Evolutionary conservation across 1,140 invertebrate species (phyloP).

Genomic region (Phthorimaea operculella): DNA sequence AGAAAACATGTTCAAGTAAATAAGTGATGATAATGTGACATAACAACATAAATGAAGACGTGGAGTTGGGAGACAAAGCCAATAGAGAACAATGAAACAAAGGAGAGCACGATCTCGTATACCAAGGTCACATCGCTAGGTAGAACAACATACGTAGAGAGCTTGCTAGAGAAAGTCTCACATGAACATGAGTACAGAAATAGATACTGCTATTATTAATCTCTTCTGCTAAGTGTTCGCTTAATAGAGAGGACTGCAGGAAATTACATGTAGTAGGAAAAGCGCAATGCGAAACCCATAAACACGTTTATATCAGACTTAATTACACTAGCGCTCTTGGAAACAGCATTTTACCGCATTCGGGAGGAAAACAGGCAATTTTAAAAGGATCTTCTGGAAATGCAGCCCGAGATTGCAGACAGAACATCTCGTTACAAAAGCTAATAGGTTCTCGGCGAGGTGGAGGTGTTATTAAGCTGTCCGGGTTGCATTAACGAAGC

Average conservation of each 20-base stretch:
- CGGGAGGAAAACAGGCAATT: not conserved
- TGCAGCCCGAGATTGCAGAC: not conserved
- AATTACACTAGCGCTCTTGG: not conserved
- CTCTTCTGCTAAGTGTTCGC: not conserved
- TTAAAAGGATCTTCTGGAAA: not conserved
- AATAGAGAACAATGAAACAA: conserved; percentile 11
- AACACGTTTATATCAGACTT: not conserved
- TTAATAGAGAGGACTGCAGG: not conserved
- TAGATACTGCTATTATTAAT: not conserved
- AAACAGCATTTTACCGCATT: not conserved
- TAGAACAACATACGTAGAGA: no score
- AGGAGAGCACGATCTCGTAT: conserved; percentile 1
- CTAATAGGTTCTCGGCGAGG: conserved; percentile 8
- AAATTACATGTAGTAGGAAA: not conserved
- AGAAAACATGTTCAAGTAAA: no score
- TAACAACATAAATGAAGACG: no score
- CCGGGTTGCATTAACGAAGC: conserved; percentile 34
- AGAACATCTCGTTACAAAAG: conserved; percentile 13
- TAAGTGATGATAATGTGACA: no score
- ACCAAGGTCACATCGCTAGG: no score
- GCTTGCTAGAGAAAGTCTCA: no score
- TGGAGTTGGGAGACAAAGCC: not conserved
- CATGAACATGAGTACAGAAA: not conserved
- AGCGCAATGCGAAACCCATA: not conserved
- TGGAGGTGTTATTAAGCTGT: conserved; percentile 40